These are phyloP conservation scores for Scortum barcoo DNA, from an alignment of 2,113 vertebrate species.

Conservation along the genomic window DNA sequence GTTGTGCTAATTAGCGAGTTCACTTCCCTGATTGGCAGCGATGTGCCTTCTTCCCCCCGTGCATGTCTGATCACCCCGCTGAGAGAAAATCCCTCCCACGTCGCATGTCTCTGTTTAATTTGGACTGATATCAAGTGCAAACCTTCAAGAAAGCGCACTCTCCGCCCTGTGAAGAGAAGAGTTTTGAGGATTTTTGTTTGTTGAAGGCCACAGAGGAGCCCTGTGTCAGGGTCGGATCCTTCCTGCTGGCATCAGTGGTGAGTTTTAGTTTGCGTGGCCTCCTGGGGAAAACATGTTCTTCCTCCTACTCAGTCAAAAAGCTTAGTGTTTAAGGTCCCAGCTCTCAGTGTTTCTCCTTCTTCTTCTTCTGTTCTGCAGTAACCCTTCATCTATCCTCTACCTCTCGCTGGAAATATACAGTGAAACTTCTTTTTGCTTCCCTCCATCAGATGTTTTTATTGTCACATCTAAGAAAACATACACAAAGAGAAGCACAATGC, in stretches of 20 bases:
- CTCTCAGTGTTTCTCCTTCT: background rate
- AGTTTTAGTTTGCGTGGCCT: conserved; percentile 15
- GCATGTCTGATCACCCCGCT: too few species aligned
- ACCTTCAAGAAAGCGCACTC: background rate
- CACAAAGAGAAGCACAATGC: too few species aligned
- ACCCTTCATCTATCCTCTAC: background rate
- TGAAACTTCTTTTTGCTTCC: background rate
- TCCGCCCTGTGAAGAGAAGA: background rate
- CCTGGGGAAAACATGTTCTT: conserved; percentile 24
- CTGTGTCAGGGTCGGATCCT: conserved; percentile 3
- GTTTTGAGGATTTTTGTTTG: conserved; percentile 21
- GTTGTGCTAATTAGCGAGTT: background rate
- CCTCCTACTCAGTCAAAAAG: conserved; percentile 47
- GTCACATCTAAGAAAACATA: background rate
- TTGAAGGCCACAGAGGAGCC: conserved; percentile 21
- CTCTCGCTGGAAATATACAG: background rate
- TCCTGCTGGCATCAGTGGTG: conserved; percentile 11
- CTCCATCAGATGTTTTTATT: too few species aligned
- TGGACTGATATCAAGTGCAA: background rate
- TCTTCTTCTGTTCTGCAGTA: too few species aligned
- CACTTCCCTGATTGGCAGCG: background rate
- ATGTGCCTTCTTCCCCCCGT: background rate
- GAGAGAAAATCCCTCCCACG: background rate
- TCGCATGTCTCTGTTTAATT: background rate
- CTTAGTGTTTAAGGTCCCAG: background rate